phyloP scores from a whole-genome alignment of 2,888 invertebrate species.

The Dryocosmus kuriphilus region DNA sequence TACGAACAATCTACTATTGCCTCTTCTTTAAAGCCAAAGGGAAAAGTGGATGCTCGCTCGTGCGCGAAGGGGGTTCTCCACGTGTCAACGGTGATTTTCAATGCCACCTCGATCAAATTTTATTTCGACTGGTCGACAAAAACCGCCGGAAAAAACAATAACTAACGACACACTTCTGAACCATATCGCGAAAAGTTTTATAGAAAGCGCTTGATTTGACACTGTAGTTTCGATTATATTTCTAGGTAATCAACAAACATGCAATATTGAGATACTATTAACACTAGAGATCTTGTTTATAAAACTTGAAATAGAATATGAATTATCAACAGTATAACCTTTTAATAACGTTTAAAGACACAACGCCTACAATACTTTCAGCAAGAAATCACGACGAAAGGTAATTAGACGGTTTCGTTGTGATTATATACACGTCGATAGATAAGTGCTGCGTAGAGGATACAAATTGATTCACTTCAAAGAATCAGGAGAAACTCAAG shows the following conservation, averaged over 20 bases:
- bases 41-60: conserved; percentile 17
- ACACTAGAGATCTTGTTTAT: background rate
- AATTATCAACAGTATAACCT: background rate
- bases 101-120: background rate
- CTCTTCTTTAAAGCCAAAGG: conserved; percentile 31
- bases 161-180: background rate
- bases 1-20: conserved; percentile 46
- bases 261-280: background rate
- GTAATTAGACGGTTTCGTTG: conserved; percentile 32
- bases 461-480: conserved; percentile 32
- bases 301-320: background rate
- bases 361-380: conserved; percentile 17
- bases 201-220: background rate
- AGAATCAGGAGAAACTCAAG: conserved; percentile 28
- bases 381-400: conserved; percentile 26
- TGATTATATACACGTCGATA: conserved; percentile 37
- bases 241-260: background rate
- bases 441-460: conserved; percentile 35
- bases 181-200: background rate
- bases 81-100: background rate
- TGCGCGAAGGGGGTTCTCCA: conserved; percentile 18
- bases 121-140: background rate
- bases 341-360: conserved; percentile 9
- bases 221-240: background rate
- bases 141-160: background rate